A percentile compares a stretch with the other conserved stretches of the same genome.
Evolutionary conservation across 2,888 invertebrate genomes (phyloP).

Genomic region (Meta bourneti): DNA sequence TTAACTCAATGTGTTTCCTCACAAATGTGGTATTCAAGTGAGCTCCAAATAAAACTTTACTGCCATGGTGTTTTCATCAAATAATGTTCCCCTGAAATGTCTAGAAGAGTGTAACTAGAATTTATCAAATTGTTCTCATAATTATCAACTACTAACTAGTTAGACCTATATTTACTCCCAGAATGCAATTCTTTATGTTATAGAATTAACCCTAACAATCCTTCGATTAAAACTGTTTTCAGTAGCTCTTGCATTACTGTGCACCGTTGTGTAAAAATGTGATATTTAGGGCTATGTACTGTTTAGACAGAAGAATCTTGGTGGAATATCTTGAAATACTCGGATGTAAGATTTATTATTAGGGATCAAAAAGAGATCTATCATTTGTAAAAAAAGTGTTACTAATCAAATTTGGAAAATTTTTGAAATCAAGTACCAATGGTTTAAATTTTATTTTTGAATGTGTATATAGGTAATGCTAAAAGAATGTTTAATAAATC

Average conservation of each 20-base stretch:
- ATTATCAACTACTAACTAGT: no score
- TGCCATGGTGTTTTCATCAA: no score
- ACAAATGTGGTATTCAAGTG: no score
- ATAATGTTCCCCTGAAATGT: no score
- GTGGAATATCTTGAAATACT: neutral
- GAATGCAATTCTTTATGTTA: neutral
- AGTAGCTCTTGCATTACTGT: neutral
- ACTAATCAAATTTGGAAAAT: neutral
- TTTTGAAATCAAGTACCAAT: neutral
- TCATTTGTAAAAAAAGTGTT: slow-evolving; percentile 1
- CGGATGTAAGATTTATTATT: neutral
- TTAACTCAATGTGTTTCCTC: no score
- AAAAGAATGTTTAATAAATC: neutral
- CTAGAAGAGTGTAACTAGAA: no score
- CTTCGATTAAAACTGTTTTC: neutral
- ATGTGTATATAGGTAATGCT: neutral
- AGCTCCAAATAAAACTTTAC: no score
- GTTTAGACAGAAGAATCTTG: neutral
- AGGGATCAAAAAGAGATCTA: neutral
- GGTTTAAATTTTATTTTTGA: neutral
- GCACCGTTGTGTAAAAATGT: neutral
- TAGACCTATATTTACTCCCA: no score
- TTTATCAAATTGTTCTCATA: no score
- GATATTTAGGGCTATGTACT: neutral
- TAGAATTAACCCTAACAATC: neutral